These are phyloP conservation scores for Caerostris darwini DNA, from an alignment of 1,140 invertebrate species.

Conservation along the genomic window DNA sequence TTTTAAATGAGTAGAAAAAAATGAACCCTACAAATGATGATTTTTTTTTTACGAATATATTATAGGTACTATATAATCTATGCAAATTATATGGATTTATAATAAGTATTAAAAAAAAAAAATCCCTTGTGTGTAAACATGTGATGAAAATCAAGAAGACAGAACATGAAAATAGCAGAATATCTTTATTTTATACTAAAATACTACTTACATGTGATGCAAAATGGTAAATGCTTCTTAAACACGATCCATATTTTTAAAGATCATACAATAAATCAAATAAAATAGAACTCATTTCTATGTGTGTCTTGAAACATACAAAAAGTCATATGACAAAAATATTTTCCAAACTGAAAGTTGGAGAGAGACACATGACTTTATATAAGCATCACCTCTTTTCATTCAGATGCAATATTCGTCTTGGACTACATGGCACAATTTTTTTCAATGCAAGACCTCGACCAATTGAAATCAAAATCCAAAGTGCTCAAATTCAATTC, in stretches of 20 bases:
- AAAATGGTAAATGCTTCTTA: slow-evolving; percentile 77
- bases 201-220: slow-evolving; percentile 77
- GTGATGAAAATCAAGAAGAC: too few relatives aligned
- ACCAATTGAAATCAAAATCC: too few relatives aligned
- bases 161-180: slow-evolving; percentile 69
- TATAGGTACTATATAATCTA: too few relatives aligned
- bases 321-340: slow-evolving; percentile 54
- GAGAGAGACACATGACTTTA: not conserved
- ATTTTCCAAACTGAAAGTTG: slow-evolving; percentile 52
- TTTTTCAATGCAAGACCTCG: too few relatives aligned
- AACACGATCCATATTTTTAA: slow-evolving; percentile 65
- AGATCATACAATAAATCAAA: slow-evolving; percentile 64
- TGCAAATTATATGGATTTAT: too few relatives aligned
- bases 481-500: not conserved
- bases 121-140: too few relatives aligned
- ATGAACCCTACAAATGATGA: too few relatives aligned
- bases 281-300: slow-evolving; percentile 56
- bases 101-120: too few relatives aligned
- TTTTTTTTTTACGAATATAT: too few relatives aligned
- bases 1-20: too few relatives aligned
- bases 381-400: not conserved
- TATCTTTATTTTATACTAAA: slow-evolving; percentile 78
- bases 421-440: not conserved
- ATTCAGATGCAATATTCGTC: not conserved
- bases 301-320: slow-evolving; percentile 54